Conservation (phyloP, 2,797 vertebrate genomes). For the Xenopus petersii region DNA sequence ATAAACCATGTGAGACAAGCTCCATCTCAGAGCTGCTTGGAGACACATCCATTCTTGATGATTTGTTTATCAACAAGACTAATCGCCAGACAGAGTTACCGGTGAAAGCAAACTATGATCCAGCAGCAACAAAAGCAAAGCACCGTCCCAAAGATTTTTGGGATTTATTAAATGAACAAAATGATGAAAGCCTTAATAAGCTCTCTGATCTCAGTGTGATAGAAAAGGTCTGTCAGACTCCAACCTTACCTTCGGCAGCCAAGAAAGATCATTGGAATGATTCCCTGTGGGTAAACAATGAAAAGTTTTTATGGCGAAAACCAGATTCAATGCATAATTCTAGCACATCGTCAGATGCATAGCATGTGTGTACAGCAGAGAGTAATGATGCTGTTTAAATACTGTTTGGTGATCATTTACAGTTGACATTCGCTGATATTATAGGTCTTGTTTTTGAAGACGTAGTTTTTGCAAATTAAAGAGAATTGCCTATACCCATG, state of each 20-base stretch:
- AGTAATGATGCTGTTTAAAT: background rate
- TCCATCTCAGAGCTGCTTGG: slow-evolving; percentile 79
- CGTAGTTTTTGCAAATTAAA: no score
- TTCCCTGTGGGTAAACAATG: slow-evolving; percentile 87
- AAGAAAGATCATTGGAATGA: slow-evolving; percentile 55
- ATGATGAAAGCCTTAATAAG: slow-evolving; percentile 80
- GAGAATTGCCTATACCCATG: no score
- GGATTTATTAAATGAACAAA: slow-evolving; percentile 88
- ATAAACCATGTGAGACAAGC: slow-evolving; percentile 53
- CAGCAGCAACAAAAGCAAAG: slow-evolving; percentile 61
- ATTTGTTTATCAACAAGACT: slow-evolving; percentile 74
- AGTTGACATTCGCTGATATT: no score
- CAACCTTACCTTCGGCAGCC: slow-evolving; percentile 52
- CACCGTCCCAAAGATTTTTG: slow-evolving; percentile 83
- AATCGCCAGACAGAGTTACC: slow-evolving; percentile 47
- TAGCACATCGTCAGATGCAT: slow-evolving; percentile 29
- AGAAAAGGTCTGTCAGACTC: slow-evolving; percentile 77
- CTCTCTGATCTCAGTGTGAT: slow-evolving; percentile 81
- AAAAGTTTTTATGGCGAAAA: slow-evolving; percentile 90
- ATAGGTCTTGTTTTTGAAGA: no score
- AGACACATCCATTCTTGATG: slow-evolving; percentile 86
- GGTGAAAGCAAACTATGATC: slow-evolving; percentile 46
- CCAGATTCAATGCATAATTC: slow-evolving; percentile 45
- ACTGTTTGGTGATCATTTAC: no score
- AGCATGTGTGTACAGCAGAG: background rate